These are phyloP conservation scores for Arenaria interpres DNA, from an alignment of 2,113 vertebrate genomes.

Conservation along the genomic window DNA sequence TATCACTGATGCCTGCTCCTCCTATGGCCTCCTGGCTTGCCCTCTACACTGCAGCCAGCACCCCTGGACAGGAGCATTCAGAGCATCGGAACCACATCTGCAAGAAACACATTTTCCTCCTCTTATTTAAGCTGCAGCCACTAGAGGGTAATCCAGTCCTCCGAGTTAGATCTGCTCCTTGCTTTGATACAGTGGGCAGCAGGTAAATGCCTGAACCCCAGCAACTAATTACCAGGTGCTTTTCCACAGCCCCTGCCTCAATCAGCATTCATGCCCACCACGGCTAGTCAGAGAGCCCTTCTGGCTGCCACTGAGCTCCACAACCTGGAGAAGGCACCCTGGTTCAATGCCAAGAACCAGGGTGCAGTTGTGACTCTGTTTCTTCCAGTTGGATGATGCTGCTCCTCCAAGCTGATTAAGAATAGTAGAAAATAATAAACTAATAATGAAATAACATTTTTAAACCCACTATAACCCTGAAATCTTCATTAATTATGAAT, in stretches of 20 bases:
- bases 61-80: background rate
- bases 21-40: background rate
- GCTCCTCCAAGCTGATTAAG: slow-evolving; percentile 15
- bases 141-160: slow-evolving; percentile 60
- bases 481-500: slow-evolving; percentile 74
- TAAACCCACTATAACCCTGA: slow-evolving; percentile 47
- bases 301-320: background rate
- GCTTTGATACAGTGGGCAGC: background rate
- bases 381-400: background rate
- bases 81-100: background rate
- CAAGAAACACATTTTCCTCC: background rate
- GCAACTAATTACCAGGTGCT: background rate
- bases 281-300: background rate
- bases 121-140: slow-evolving; percentile 46
- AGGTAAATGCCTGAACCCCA: background rate
- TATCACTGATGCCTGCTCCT: background rate
- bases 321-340: background rate
- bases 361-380: background rate
- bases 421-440: slow-evolving; percentile 35
- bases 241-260: background rate
- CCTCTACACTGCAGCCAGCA: background rate
- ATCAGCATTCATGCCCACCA: background rate
- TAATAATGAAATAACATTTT: slow-evolving; percentile 61
- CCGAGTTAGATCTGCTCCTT: background rate
- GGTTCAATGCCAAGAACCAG: rapidly evolving